Base-by-base conservation (phyloP, 1,140 invertebrate species). In the Drosophila melanogaster region DNA sequence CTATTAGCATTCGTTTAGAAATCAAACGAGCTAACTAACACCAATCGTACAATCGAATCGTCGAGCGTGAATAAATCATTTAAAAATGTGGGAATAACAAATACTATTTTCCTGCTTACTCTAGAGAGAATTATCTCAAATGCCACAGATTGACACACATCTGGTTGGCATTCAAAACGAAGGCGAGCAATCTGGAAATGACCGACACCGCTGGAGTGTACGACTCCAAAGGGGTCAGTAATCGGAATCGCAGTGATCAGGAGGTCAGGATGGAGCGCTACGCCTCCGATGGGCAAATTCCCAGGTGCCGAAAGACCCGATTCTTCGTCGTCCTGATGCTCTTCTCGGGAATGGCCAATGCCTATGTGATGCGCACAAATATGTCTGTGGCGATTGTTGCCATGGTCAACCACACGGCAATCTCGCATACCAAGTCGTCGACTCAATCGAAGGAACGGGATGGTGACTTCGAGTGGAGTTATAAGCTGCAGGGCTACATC, bases 351-450 rank as follows among this genome's bases (percentile, higher is more conserved):
- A 97, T 98, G 95, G 96, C 96, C 38, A 98, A 97, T 92, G 96
- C 98, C 0, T 99, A 99, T 92, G 95, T 98, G 56, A 97, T 99
- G 96, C 93, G 98, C 55, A 98, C 98, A 14, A 99, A 99, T 92
- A 96, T 99, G 94, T 98, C 97, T 2, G 97, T 99, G 35, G 98
- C 98, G 11, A 98, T 99, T 78, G 98, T 99, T 44, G 97, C 97
- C 10, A 99, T 99, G 98, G 97, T 98, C 6, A 96, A 97, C 92
- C 96, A 97, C 77, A 95, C 96, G 12, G 95, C 95, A 1, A 93
- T 95, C 30, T 30, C 30, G 30, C 7, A 10, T 30, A 0, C 8
- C 19, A 69, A 62, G 24, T 40, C 56, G 90, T 90, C 90, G 69
- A 70, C 50, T 8, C 56, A 4, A 11, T 15, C 3, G 8, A 17